Percentiles rank a stretch among this genome's conserved stretches.
phyloP scores from a whole-genome alignment of 2,888 invertebrate species.

The Hemicrepidius hirtus region DNA sequence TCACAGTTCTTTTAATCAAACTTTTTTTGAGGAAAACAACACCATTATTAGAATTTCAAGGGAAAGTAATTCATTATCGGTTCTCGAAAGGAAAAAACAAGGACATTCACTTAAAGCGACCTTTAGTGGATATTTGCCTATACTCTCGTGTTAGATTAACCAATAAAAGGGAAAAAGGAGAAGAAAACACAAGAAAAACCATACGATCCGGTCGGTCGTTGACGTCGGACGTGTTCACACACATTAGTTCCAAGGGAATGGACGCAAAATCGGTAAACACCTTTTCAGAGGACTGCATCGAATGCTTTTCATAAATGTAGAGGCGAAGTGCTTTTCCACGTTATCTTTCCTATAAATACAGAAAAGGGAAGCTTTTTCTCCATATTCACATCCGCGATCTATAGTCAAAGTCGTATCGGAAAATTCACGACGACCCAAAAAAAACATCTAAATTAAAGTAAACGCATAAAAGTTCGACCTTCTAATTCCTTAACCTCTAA shows the following conservation, averaged over 20 bases:
- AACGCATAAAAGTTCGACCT: not conserved
- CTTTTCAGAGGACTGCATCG: conserved; percentile 26
- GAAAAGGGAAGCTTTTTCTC: conserved; percentile 18
- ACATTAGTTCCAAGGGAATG: conserved; percentile 33
- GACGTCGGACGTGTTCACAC: conserved; percentile 31
- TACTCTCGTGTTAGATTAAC: conserved; percentile 12
- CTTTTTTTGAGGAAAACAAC: too few species aligned
- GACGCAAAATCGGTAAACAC: conserved; percentile 40
- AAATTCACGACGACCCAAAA: not conserved
- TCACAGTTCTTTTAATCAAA: too few species aligned
- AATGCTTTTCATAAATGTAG: conserved; percentile 26
- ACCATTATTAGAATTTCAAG: too few species aligned
- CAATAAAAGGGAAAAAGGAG: conserved; percentile 9
- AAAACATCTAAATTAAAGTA: not conserved
- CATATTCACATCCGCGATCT: conserved; percentile 5
- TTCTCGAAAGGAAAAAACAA: not conserved
- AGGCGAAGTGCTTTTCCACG: conserved; percentile 28
- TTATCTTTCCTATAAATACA: conserved; percentile 33
- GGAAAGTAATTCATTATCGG: too few species aligned
- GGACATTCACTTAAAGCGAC: not conserved
- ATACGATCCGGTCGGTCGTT: conserved; percentile 21
- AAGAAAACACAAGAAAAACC: conserved; percentile 17
- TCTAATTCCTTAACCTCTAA: conserved; percentile 25
- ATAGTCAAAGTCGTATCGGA: not conserved
- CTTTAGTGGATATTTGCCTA: conserved; percentile 9